phyloP scores from a whole-genome alignment of 2,888 invertebrate species.

The Minunthozetes semirufus region DNA sequence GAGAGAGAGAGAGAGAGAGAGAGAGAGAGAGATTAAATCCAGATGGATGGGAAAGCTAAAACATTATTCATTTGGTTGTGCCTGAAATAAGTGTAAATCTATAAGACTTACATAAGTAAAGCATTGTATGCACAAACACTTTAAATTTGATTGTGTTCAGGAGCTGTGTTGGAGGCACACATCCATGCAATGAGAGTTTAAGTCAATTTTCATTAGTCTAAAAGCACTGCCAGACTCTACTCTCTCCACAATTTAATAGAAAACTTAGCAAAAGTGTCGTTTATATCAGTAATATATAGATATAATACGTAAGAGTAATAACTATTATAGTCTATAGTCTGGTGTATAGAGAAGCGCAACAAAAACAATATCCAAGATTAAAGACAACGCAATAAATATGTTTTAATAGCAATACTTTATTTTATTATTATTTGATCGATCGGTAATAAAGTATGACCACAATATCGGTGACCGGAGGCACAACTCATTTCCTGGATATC shows the following conservation, averaged over 20 bases:
- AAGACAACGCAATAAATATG: slow-evolving; percentile 6
- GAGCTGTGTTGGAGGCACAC: background rate
- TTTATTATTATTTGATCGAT: slow-evolving; percentile 15
- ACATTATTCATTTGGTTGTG: background rate
- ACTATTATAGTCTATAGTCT: background rate
- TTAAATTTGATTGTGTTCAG: background rate
- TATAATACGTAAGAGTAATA: background rate
- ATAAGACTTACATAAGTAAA: background rate
- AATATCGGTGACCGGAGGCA: background rate
- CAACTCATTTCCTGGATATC: background rate
- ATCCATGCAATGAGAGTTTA: background rate
- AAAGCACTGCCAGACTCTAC: background rate
- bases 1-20: background rate
- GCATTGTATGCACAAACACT: background rate
- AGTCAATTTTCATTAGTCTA: slow-evolving; percentile 13
- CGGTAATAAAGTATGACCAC: background rate
- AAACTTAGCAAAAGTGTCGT: background rate
- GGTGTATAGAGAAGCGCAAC: background rate
- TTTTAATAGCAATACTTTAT: background rate
- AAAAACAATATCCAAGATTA: slow-evolving; percentile 5
- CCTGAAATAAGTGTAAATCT: background rate
- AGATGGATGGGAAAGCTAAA: background rate
- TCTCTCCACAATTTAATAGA: background rate
- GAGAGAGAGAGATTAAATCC: background rate
- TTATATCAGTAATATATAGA: background rate